Percentiles rank a stretch among this genome's conserved stretches.
Conservation (phyloP, 2,113 vertebrate genomes). For the Stercorarius parasiticus region DNA sequence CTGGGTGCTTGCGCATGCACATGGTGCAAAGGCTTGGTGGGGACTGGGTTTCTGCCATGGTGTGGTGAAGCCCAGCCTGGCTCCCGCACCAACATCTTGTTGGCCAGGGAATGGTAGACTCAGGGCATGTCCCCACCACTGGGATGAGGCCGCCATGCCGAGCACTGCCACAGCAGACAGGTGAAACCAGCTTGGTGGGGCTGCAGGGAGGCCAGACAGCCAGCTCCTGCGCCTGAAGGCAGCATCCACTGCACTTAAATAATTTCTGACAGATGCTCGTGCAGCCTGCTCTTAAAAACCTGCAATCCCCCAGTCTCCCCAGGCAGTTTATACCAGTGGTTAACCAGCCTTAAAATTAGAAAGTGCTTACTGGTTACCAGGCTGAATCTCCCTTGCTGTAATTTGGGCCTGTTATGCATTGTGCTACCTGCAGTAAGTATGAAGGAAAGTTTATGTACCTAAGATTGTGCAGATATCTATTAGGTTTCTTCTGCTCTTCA, state of each 20-base stretch:
- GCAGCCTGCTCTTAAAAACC: neutral
- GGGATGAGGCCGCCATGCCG: accelerated
- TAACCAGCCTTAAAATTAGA: neutral
- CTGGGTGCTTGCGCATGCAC: neutral
- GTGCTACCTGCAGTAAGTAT: neutral
- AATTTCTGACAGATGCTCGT: accelerated
- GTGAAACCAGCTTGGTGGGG: accelerated
- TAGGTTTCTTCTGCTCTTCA: neutral
- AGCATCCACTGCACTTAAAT: neutral
- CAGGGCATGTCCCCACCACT: too few relatives aligned
- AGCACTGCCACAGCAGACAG: neutral
- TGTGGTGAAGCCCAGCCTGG: neutral
- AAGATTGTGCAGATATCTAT: neutral
- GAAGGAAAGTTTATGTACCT: neutral
- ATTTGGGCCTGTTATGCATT: neutral
- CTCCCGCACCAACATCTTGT: neutral
- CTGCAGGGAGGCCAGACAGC: accelerated
- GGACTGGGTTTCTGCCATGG: neutral
- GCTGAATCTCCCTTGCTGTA: neutral
- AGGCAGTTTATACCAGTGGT: neutral
- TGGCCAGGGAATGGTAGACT: neutral
- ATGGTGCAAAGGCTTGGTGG: neutral
- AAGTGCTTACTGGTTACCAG: neutral
- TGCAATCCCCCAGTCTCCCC: neutral
- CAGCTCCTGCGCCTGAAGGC: accelerated